phyloP scores from a whole-genome alignment of 2,888 invertebrate genomes.

The Drosophila neutralis region DNA sequence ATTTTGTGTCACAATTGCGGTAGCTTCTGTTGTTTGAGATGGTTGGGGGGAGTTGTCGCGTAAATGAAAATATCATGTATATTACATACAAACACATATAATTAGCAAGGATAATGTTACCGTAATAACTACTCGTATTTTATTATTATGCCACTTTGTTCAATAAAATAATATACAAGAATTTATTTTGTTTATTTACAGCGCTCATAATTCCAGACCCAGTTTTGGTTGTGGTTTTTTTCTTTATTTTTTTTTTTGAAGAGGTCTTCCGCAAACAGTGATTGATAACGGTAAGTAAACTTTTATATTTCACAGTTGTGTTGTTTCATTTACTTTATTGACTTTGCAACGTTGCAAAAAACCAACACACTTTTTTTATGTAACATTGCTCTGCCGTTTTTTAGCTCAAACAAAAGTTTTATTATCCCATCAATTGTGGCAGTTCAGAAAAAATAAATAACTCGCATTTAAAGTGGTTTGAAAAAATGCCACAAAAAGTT shows the following conservation, averaged over 20 bases:
- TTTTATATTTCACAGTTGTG: constrained; percentile 1
- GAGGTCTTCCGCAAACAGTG: constrained; percentile 1
- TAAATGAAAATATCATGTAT: background rate
- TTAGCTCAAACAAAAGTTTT: constrained; percentile 22
- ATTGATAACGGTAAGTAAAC: constrained; percentile 48
- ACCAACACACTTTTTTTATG: background rate
- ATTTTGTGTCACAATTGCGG: constrained; percentile 46
- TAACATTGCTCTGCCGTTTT: constrained; percentile 1
- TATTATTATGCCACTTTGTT: constrained; percentile 12
- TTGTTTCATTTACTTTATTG: constrained; percentile 30
- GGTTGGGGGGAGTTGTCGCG: background rate
- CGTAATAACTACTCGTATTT: constrained; percentile 1
- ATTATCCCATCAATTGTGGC: constrained; percentile 14
- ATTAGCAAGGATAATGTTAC: constrained; percentile 31
- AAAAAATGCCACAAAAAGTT: background rate
- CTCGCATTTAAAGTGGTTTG: background rate
- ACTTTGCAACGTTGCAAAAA: constrained; percentile 15
- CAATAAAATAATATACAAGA: background rate
- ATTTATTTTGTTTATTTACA: constrained; percentile 6
- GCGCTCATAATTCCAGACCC: background rate
- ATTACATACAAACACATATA: background rate
- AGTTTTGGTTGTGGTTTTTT: background rate
- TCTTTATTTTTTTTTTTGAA: background rate
- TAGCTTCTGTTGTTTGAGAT: background rate
- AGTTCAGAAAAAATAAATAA: background rate